Percentiles rank a stretch among this genome's conserved stretches.
These are phyloP conservation scores for Rana temporaria DNA, from an alignment of 2,113 vertebrate species.

Conservation along the genomic window DNA sequence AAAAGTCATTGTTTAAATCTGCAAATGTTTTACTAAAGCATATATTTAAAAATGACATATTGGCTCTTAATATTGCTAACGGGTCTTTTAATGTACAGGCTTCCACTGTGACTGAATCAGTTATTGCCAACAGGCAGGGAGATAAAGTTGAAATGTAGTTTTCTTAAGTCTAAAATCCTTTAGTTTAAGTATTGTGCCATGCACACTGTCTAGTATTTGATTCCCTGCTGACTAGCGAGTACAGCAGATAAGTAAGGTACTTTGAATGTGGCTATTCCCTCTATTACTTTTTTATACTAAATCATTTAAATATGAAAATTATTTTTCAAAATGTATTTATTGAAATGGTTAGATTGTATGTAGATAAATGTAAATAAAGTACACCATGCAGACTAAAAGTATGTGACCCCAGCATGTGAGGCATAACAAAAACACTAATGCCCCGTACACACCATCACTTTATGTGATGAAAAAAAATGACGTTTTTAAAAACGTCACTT, in stretches of 20 bases:
- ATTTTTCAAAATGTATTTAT: too few species aligned
- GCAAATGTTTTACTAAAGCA: constrained; percentile 37
- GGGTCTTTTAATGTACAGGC: constrained; percentile 41
- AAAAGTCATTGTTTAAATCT: constrained; percentile 25
- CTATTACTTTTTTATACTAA: not conserved
- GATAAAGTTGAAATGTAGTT: constrained; percentile 52
- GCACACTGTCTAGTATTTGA: constrained; percentile 40
- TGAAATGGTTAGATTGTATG: too few species aligned
- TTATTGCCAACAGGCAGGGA: constrained; percentile 43
- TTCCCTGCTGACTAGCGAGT: constrained; percentile 47
- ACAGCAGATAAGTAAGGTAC: constrained; percentile 16
- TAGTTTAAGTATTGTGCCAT: constrained; percentile 41
- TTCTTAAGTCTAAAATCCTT: constrained; percentile 41
- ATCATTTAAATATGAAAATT: too few species aligned
- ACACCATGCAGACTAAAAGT: too few species aligned
- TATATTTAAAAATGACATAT: constrained; percentile 44
- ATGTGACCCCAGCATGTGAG: too few species aligned
- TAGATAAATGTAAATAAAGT: too few species aligned
- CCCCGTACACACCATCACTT: too few species aligned
- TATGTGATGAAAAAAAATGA: too few species aligned
- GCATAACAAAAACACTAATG: too few species aligned
- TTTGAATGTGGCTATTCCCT: constrained; percentile 17
- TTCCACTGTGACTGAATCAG: constrained; percentile 48
- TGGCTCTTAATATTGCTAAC: constrained; percentile 44
- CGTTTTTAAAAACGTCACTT: too few species aligned